Conservation (phyloP, 30 jellyfish, hydroid and myxozoan species). For the Rhopilema esculentum region DNA sequence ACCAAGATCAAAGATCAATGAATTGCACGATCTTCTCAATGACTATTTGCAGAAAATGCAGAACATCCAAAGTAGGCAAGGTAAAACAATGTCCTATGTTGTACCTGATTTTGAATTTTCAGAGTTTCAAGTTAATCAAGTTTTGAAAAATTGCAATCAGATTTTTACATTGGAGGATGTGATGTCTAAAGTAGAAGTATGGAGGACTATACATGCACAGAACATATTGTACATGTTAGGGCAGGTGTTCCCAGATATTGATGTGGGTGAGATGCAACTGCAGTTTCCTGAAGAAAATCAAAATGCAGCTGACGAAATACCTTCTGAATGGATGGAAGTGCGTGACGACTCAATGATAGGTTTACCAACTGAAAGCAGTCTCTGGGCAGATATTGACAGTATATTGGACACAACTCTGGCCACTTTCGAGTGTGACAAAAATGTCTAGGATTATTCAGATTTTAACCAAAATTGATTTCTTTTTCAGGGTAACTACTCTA, state of each 20-base stretch:
- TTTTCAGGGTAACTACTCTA: background rate
- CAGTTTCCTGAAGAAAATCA: conserved; percentile 47
- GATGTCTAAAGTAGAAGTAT: conserved; percentile 30
- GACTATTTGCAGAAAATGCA: conserved; percentile 17
- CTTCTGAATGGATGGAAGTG: conserved; percentile 49
- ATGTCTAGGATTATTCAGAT: conserved; percentile 37
- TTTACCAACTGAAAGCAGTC: conserved; percentile 59
- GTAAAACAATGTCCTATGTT: conserved; percentile 39
- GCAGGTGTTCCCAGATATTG: conserved; percentile 50
- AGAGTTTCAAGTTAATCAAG: conserved; percentile 52
- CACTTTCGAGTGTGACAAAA: conserved; percentile 22
- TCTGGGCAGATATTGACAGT: conserved; percentile 46
- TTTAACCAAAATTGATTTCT: conserved; percentile 20
- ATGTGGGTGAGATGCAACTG: conserved; percentile 30
- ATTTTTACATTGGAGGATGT: conserved; percentile 47
- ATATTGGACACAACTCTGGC: conserved; percentile 47
- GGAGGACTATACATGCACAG: conserved; percentile 54
- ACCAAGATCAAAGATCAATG: conserved; percentile 46
- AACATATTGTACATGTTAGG: conserved; percentile 37
- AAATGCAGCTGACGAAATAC: conserved; percentile 38
- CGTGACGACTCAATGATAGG: conserved; percentile 44
- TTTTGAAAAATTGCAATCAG: conserved; percentile 25
- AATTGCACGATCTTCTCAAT: conserved; percentile 28
- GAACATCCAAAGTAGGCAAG: conserved; percentile 37
- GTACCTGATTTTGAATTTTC: conserved; percentile 37